A percentile compares a stretch with the other conserved stretches of the same genome.
phyloP scores from a whole-genome alignment of 2,797 vertebrate species.

The Hippocampus kuda region DNA sequence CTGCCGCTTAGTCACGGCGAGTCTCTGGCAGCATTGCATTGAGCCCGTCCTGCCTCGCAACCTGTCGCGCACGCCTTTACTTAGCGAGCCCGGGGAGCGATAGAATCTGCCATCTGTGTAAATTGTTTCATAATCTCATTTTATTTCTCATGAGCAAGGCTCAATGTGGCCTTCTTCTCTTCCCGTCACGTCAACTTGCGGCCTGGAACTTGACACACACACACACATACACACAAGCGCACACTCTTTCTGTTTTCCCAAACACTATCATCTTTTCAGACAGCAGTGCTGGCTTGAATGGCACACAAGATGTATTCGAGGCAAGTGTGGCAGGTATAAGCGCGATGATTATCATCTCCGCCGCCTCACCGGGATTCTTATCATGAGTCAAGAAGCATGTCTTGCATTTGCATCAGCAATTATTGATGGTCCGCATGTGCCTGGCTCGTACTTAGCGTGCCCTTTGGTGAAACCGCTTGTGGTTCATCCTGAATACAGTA shows the following conservation, averaged over 20 bases:
- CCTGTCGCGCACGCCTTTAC: constrained; percentile 38
- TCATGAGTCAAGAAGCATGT: constrained; percentile 25
- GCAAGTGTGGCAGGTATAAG: constrained; percentile 33
- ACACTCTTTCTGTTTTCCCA: constrained; percentile 22
- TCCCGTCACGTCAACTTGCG: not conserved
- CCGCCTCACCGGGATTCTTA: constrained; percentile 28
- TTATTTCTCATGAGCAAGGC: constrained; percentile 32
- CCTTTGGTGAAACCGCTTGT: constrained; percentile 14
- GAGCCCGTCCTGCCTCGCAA: constrained; percentile 11
- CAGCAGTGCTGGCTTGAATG: constrained; percentile 28
- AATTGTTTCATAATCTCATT: constrained; percentile 52
- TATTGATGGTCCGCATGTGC: constrained; percentile 20
- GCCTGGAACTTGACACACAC: not conserved
- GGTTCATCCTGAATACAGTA: constrained; percentile 5
- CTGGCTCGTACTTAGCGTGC: constrained; percentile 13
- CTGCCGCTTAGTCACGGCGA: constrained; percentile 39
- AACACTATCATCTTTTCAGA: constrained; percentile 49
- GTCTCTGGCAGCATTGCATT: constrained; percentile 41
- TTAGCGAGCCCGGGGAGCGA: constrained; percentile 49
- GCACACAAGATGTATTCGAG: constrained; percentile 28
- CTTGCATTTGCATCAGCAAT: constrained; percentile 22
- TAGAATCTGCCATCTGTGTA: constrained; percentile 52
- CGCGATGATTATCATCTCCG: constrained; percentile 32
- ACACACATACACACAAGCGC: not conserved
- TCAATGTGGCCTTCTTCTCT: constrained; percentile 10